Conservation (phyloP, 2,888 invertebrate genomes). For the Lypha dubia region DNA sequence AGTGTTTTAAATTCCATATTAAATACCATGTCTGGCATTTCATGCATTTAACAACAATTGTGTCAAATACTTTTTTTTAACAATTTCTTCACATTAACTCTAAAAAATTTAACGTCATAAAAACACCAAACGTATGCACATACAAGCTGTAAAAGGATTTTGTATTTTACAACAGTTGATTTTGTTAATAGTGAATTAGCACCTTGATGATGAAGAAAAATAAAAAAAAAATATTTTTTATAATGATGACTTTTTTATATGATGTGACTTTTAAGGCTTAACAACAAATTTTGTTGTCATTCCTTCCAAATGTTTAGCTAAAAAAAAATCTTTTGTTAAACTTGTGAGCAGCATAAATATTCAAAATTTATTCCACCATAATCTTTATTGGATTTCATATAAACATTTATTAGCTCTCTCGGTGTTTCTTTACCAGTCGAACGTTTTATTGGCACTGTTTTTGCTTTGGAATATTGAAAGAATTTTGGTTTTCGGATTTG, state of each 20-base stretch:
- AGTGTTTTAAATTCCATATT: not conserved
- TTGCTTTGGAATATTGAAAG: not conserved
- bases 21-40: not conserved
- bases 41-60: slow-evolving; percentile 21
- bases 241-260: slow-evolving; percentile 66
- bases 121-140: not conserved
- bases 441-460: slow-evolving; percentile 5
- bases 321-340: slow-evolving; percentile 6
- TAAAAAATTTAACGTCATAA: slow-evolving; percentile 49
- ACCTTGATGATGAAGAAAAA: slow-evolving; percentile 62
- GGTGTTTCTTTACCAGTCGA: not conserved
- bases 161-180: slow-evolving; percentile 68
- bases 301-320: slow-evolving; percentile 7
- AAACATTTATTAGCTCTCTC: slow-evolving; percentile 47
- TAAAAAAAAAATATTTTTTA: slow-evolving; percentile 40
- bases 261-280: slow-evolving; percentile 37
- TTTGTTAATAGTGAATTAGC: slow-evolving; percentile 75
- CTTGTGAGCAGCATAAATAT: not conserved
- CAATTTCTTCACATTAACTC: slow-evolving; percentile 6
- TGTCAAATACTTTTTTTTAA: slow-evolving; percentile 13
- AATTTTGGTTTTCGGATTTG: not conserved
- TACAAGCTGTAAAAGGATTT: slow-evolving; percentile 65
- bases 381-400: slow-evolving; percentile 46
- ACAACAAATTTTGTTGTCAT: slow-evolving; percentile 36
- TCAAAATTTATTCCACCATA: slow-evolving; percentile 14